Evolutionary conservation across 2,113 vertebrate genomes (phyloP), one percentile per base, ranked within the genome.

Genomic region (Sapajus apella): DNA sequence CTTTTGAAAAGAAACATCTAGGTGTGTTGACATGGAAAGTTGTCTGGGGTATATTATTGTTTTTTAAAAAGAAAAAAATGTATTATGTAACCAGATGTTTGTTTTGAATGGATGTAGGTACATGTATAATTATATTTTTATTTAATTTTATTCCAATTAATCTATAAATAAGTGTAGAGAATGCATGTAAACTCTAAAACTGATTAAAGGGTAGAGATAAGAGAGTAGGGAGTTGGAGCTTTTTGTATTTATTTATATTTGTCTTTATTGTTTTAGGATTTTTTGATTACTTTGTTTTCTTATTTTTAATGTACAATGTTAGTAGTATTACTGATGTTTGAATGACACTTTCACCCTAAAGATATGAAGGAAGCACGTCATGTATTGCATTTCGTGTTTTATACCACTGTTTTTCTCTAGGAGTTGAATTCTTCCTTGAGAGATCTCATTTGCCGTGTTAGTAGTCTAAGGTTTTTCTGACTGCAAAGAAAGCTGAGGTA

Each of bases 401-500:
- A 0, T 50, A 14, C 70, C 50, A 80, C 96, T 85, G 6, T 0
- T 94, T 98, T 61, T 61, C 6, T n/a, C 43, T 23, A 8, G 32
- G 91, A 81, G 12, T 50, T 94, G 83, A 96, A 70, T 95, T 90
- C 37, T 90, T 64, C 43, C 79, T 97, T 21, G 50, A n/a, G 87
- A 79, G 14, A 0, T 0, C 3, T 93, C 79, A 21, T 83, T 79
- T 92, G 50, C 89, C 45, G 20, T 18, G 30, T 90, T 20, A 66
- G 17, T 27, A n/a, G 18, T 3, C 4, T 45, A 58, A 89, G 56
- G 47, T 82, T 96, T 96, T 97, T 93, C 66, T 90, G 70, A 35
- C 61, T 61, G 14, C 47, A 32, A 70, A 85, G 66, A 8, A 92
- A 94, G 89, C 83, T 8, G 8, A 97, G 94, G 95, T 98, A 98